A percentile compares a stretch with the other conserved stretches of the same genome.
Conservation (phyloP, 2,888 invertebrate species). For the Drosophila maculinotata region DNA sequence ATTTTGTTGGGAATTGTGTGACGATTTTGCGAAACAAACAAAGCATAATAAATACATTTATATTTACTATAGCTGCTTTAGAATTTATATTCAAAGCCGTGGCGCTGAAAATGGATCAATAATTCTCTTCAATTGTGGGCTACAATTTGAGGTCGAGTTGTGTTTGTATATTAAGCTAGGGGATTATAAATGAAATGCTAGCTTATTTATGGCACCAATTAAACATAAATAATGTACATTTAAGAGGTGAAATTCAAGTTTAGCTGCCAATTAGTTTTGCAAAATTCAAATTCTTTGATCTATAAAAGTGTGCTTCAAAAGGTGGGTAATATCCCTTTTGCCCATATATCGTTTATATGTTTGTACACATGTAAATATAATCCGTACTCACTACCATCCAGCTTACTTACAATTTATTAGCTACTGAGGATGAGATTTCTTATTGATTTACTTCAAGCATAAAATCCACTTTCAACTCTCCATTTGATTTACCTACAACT, state of each 20-base stretch:
- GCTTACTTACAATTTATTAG: constrained; percentile 30
- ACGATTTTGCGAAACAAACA: constrained; percentile 8
- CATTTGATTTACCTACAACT: constrained; percentile 19
- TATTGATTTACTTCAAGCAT: constrained; percentile 35
- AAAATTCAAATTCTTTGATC: too few species aligned
- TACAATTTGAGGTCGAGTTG: background rate
- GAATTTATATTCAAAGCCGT: constrained; percentile 3
- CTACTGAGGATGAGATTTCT: constrained; percentile 18
- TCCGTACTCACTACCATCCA: too few species aligned
- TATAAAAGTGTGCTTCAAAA: too few species aligned
- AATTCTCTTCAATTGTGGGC: background rate
- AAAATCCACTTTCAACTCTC: constrained; percentile 26
- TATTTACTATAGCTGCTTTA: constrained; percentile 5
- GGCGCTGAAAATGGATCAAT: constrained; percentile 21
- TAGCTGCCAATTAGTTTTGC: background rate
- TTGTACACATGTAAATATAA: constrained; percentile 4
- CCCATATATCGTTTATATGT: background rate
- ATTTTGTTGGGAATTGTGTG: constrained; percentile 27
- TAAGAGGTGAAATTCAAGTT: background rate
- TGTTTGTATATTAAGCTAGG: background rate
- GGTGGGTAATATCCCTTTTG: background rate
- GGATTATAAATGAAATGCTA: constrained; percentile 5
- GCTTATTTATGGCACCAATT: constrained; percentile 18
- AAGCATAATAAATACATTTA: constrained; percentile 16
- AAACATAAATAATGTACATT: constrained; percentile 5